Conservation (phyloP, 1,140 invertebrate genomes). For the Apocrypta bakeri region DNA sequence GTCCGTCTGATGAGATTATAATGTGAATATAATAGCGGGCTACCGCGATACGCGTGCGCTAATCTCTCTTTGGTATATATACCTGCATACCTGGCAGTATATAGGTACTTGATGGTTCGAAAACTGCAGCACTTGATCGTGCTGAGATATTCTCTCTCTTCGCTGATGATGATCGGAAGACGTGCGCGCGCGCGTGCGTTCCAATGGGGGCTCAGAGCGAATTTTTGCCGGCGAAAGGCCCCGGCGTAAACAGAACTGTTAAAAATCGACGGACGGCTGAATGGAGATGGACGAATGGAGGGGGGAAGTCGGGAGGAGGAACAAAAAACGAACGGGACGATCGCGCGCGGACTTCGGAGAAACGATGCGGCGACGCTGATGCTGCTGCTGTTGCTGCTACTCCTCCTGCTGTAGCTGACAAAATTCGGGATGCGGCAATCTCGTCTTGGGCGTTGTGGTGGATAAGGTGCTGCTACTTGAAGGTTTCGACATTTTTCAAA, state of each 20-base stretch:
- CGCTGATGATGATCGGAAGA: background rate
- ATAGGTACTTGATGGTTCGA: background rate
- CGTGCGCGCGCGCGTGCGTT: background rate
- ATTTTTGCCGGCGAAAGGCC: background rate
- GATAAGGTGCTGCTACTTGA: background rate
- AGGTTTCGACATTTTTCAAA: background rate
- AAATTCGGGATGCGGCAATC: background rate
- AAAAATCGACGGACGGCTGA: background rate
- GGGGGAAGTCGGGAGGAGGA: background rate
- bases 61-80: background rate
- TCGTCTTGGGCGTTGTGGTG: background rate
- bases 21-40: conserved; percentile 70
- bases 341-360: background rate
- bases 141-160: background rate
- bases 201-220: background rate
- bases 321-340: background rate
- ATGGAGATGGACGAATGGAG: conserved; percentile 1
- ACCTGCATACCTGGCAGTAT: no score
- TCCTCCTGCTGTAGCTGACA: background rate
- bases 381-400: background rate
- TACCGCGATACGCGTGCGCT: conserved; percentile 65
- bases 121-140: background rate
- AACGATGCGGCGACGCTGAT: background rate
- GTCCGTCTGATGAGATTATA: conserved; percentile 70
- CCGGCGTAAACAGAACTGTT: conserved; percentile 1